Evolutionary conservation across 2,797 vertebrate genomes (phyloP).

Genomic region (Melanotaenia parkinsoni): DNA sequence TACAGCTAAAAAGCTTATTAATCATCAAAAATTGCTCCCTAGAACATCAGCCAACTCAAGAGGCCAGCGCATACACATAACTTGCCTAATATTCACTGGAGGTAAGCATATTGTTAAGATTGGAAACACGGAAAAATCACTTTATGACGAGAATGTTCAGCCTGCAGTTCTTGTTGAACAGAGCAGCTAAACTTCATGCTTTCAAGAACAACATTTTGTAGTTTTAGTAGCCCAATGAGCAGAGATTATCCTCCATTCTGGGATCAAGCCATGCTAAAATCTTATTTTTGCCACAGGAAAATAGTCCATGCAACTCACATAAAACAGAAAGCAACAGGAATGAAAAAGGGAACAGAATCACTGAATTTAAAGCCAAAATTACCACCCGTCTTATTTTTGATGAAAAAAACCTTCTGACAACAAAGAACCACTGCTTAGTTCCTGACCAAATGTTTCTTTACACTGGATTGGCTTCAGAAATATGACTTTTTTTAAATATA

Average conservation of each 20-base stretch:
- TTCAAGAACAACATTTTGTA: conserved; percentile 42
- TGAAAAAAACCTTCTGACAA: conserved; percentile 18
- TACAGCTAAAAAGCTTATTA: conserved; percentile 68
- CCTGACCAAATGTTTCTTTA: conserved; percentile 2
- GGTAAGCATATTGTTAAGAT: conserved; percentile 42
- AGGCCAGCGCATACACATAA: conserved; percentile 51
- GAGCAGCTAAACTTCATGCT: conserved; percentile 63
- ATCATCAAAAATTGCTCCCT: conserved; percentile 47
- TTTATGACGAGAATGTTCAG: conserved; percentile 22
- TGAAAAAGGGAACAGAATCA: conserved; percentile 50
- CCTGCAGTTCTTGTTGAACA: conserved; percentile 29
- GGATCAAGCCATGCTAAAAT: conserved; percentile 71
- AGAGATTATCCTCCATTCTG: conserved; percentile 42
- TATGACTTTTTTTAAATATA: conserved; percentile 21
- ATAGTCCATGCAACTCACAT: conserved; percentile 75
- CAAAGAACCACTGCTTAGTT: conserved; percentile 25
- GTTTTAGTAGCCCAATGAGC: conserved; percentile 42
- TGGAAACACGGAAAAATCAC: conserved; percentile 35
- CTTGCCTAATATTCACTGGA: conserved; percentile 53
- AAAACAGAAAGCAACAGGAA: conserved; percentile 14
- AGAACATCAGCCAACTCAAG: conserved; percentile 29
- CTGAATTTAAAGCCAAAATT: conserved; percentile 24
- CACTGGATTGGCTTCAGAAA: conserved; percentile 27
- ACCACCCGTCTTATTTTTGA: not conserved
- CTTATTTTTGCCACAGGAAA: conserved; percentile 56